Percentiles rank a stretch among this genome's conserved stretches.
Evolutionary conservation across 2,113 vertebrate species (phyloP).

Genomic region (Myodes glareolus): DNA sequence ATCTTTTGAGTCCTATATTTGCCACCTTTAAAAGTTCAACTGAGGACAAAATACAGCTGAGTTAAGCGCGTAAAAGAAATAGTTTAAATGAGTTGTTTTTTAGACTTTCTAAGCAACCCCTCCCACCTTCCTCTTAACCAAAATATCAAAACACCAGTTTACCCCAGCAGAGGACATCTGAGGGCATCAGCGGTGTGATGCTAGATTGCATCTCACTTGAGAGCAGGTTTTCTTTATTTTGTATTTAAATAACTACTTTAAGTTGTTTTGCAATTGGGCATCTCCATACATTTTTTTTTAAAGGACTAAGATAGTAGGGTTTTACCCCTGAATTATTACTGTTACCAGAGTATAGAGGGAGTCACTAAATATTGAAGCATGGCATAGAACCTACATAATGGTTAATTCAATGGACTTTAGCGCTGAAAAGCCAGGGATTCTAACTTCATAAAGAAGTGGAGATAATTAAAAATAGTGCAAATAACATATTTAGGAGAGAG

Average conservation of each 20-base stretch:
- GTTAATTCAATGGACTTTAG: background rate
- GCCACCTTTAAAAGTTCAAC: background rate
- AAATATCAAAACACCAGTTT: background rate
- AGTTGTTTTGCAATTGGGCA: constrained; percentile 1
- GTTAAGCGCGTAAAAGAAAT: constrained; percentile 2
- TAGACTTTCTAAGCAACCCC: background rate
- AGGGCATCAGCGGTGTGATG: background rate
- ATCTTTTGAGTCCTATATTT: background rate
- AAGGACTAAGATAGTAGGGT: background rate
- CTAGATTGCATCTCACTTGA: background rate
- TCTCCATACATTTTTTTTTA: background rate
- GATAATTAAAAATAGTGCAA: background rate
- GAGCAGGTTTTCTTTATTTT: background rate
- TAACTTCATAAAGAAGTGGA: background rate
- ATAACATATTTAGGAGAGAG: background rate
- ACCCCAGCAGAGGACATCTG: background rate
- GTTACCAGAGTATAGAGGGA: background rate
- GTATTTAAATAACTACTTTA: background rate
- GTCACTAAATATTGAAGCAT: background rate
- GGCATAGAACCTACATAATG: background rate
- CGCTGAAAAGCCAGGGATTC: background rate
- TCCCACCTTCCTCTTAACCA: background rate
- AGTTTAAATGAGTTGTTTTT: background rate
- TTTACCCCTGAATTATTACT: constrained; percentile 29
- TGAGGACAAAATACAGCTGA: background rate